Conservation (phyloP, 2,797 vertebrate species). For the Lateolabrax maculatus region DNA sequence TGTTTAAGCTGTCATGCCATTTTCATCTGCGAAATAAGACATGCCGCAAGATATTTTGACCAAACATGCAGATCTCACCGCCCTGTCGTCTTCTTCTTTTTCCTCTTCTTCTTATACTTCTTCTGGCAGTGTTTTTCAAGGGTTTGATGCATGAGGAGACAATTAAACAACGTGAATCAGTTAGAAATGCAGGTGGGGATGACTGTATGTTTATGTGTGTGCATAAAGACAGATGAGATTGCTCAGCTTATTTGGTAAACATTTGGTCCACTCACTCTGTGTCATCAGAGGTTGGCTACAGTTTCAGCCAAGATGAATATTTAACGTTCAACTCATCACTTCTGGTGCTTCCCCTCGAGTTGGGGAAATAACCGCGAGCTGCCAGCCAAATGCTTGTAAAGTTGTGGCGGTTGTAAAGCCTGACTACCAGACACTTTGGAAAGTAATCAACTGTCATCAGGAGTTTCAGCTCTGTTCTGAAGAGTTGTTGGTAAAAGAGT, state of each 20-base stretch:
- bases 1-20: conserved; percentile 25
- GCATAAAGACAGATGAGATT: conserved; percentile 55
- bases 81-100: conserved; percentile 7
- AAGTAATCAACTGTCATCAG: conserved; percentile 60
- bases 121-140: conserved; percentile 21
- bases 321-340: conserved; percentile 62
- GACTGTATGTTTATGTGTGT: conserved; percentile 62
- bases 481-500: conserved; percentile 44
- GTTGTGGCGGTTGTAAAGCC: conserved; percentile 53
- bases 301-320: conserved; percentile 64
- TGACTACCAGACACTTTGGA: conserved; percentile 59
- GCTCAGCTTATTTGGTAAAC: conserved; percentile 64
- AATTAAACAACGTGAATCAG: conserved; percentile 63
- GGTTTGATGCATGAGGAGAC: conserved; percentile 58
- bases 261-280: conserved; percentile 64
- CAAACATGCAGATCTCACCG: conserved; percentile 11
- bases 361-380: conserved; percentile 46
- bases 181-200: conserved; percentile 66
- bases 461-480: conserved; percentile 33
- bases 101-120: conserved; percentile 1
- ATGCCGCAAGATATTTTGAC: conserved; percentile 4
- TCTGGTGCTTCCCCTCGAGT: conserved; percentile 45
- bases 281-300: conserved; percentile 59
- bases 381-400: conserved; percentile 64
- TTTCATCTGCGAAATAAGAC: conserved; percentile 25